Base-by-base conservation (phyloP, 2,797 vertebrate species). In the Myripristis murdjan region DNA sequence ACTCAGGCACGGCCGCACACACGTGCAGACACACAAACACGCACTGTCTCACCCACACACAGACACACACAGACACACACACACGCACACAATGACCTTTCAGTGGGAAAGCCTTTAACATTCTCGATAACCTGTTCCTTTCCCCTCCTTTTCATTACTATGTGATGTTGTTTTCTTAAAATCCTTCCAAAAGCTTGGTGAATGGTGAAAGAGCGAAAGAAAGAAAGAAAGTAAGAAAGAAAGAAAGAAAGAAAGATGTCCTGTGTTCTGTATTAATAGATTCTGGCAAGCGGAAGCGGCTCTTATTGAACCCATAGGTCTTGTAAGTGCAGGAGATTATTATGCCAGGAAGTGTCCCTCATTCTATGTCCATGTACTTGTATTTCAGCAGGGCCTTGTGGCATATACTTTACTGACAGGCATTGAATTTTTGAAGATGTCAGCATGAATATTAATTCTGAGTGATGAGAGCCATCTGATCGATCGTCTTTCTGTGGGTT, bases 401-500 rank as follows among this genome's bases (percentile, higher is more conserved):
- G 57, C 64, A 31, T 43, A 58, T 9, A 72, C 69, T 41, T 81
- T 58, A 60, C 73, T 82, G 83, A 84, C 83, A 82, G 57, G 3
- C 35, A 3, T 52, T 69, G 75, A 74, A 77, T n/a, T 87, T 84
- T 79, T 65, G 75, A 80, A 72, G 78, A 67, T 1, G 31, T 70
- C 79, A 24, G 70, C 71, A 66, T 77, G 65, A 84, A 88, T 87
- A 77, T 71, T 83, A 85, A 86, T 75, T 69, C 65, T 51, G 12
- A 23, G 39, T 53, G 20, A 1, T 5, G 28, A 28, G 6, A 28
- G 6, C n/a, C 16, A 14, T 6, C 2, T 2, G 66, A 89, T 87
- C 89, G 68, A 88, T 89, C 79, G n/a, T 37, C 51, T 64, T 75
- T 85, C 70, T 66, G 23, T 9, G 70, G 74, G 35, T 76, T 23